Base-by-base conservation (phyloP, 2,113 vertebrate species). In the Oceanites oceanicus region DNA sequence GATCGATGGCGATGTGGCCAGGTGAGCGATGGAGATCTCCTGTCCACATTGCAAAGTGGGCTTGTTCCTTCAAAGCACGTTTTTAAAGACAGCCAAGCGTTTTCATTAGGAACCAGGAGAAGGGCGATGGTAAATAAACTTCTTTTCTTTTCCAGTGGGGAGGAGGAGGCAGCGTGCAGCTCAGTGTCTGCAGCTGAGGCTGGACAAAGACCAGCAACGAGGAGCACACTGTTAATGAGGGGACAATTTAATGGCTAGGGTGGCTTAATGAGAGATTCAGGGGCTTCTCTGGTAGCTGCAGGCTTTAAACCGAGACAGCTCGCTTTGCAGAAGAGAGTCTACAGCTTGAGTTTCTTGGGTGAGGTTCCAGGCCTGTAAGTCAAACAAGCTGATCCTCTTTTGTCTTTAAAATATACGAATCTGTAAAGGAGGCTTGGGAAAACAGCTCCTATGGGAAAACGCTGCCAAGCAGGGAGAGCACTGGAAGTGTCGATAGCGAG, bases 31-130 rank as follows among this genome's bases (percentile, higher is more conserved):
- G 14, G 40, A 18, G 58, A 18, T 29, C 61, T 86, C 62, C 47
- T 38, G 21, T 11, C 62, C 10, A 0, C 50, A 10, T 13, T 5
- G 2, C 53, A 34, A 9, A 5, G 0, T 6, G n/a, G 44, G 29
- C 32, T 86, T 34, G 1, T 22, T 49, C 32, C 40, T 56, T 27
- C 59, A 44, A 11, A 61, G 30, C 13, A 0, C 2, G 5, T 15
- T 50, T 68, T 21, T 34, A 40, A 53, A 62, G 65, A 8, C 17
- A 10, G 13, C 11, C 15, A 6, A 26, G 9, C 2, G 0, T 58
- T 65, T 34, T 34, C 18, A 3, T 55, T 29, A 20, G n/a, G 42
- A 62, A 79, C 38, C 18, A 45, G 61, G 32, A 53, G 65, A 53
- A 84, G 15, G n/a, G 44, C 4, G 21, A 8, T 32, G 49, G 42